Evolutionary conservation across 2,888 invertebrate genomes (phyloP).

Genomic region (Nebria salina): DNA sequence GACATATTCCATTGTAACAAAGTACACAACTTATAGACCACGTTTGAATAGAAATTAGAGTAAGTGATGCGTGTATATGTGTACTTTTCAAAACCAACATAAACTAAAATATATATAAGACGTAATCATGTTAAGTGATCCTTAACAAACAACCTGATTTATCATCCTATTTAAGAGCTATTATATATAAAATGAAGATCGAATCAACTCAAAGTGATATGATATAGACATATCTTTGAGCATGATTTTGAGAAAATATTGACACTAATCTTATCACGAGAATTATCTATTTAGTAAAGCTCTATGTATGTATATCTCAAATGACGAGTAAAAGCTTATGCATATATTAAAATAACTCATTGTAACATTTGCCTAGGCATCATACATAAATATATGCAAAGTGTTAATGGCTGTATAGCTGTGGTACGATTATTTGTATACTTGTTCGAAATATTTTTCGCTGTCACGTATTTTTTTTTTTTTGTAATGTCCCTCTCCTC

Average conservation of each 20-base stretch:
- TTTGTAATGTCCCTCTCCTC: neutral
- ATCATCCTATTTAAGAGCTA: neutral
- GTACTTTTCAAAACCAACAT: neutral
- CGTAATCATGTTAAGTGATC: neutral
- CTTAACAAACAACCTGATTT: neutral
- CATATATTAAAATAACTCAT: neutral
- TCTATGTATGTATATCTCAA: neutral
- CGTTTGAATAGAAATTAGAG: neutral
- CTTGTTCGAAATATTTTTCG: neutral
- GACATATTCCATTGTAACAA: neutral
- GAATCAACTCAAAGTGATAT: neutral
- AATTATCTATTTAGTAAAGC: neutral
- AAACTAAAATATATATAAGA: neutral
- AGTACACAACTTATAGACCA: neutral
- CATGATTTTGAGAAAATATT: neutral
- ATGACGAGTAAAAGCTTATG: neutral
- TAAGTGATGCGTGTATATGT: neutral
- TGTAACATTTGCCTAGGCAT: too few species aligned
- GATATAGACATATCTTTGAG: neutral
- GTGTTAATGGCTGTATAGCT: neutral
- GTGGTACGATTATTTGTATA: neutral
- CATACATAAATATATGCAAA: neutral
- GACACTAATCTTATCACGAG: neutral
- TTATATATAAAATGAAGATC: neutral
- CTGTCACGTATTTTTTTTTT: neutral